phyloP scores from a whole-genome alignment of 2,113 vertebrate genomes.

The Hystrix cristata region DNA sequence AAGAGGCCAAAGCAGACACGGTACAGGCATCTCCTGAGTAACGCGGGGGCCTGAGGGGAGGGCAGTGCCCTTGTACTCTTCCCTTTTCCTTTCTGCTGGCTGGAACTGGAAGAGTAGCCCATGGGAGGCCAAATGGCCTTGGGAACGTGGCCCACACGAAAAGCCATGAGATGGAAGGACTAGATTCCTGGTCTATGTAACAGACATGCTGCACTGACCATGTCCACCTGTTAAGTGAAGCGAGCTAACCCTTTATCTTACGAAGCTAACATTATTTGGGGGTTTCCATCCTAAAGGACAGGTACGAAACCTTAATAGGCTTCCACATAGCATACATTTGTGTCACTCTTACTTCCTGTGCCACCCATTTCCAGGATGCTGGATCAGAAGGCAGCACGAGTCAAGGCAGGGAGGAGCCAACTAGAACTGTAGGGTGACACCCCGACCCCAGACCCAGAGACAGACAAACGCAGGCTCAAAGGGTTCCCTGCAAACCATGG shows the following conservation, averaged over 20 bases:
- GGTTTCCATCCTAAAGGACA: not conserved
- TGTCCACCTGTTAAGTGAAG: not conserved
- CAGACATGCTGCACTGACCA: fast-evolving
- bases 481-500: not conserved
- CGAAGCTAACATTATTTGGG: not conserved
- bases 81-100: not conserved
- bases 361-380: not conserved
- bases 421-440: too few relatives aligned
- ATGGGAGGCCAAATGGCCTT: not conserved
- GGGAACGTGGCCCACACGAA: not conserved
- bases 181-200: too few relatives aligned
- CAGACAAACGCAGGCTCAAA: not conserved
- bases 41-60: not conserved
- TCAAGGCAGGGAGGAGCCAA: too few relatives aligned
- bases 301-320: not conserved
- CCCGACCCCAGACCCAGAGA: not conserved
- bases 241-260: not conserved
- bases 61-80: not conserved
- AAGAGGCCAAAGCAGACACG: not conserved
- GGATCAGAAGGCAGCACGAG: not conserved
- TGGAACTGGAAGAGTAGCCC: not conserved
- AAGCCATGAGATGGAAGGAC: not conserved
- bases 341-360: not conserved
- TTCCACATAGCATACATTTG: fast-evolving
- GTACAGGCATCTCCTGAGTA: not conserved